A percentile compares a stretch with the other conserved stretches of the same genome.
phyloP scores from a whole-genome alignment of 2,797 vertebrate species.

The Poecilia gillii region DNA sequence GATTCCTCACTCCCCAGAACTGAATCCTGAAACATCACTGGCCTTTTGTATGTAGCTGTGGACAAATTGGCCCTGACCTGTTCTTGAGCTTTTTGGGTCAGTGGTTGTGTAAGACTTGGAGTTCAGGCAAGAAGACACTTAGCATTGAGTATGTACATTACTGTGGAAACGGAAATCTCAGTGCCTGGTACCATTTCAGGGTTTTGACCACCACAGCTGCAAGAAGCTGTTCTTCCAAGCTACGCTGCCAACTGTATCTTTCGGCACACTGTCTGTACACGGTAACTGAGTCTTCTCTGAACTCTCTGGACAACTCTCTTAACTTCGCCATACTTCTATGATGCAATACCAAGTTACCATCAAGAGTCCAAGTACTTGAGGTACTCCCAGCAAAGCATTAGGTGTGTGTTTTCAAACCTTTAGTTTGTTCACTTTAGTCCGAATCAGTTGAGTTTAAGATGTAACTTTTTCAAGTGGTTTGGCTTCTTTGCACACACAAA shows the following conservation, averaged over 20 bases:
- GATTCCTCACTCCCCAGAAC: not conserved
- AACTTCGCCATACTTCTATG: not conserved
- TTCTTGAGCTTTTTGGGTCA: not conserved
- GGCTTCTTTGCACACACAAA: not conserved
- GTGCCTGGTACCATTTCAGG: not conserved
- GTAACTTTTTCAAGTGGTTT: not conserved
- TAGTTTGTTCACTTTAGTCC: not conserved
- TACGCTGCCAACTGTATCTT: not conserved
- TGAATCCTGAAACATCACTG: not conserved
- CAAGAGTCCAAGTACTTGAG: not conserved
- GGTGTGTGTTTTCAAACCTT: not conserved
- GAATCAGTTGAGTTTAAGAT: not conserved
- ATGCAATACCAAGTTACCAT: not conserved
- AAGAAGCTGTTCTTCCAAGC: not conserved
- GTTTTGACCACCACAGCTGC: not conserved
- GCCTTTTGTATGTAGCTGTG: not conserved
- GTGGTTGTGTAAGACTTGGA: not conserved
- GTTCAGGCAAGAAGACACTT: not conserved
- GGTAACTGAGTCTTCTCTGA: not conserved
- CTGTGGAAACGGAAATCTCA: not conserved
- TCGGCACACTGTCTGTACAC: not conserved
- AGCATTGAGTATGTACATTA: not conserved
- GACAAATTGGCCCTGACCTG: not conserved
- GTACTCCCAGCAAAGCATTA: not conserved
- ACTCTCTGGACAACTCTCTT: not conserved